Evolutionary conservation across 2,797 vertebrate species (phyloP).

Genomic region (Erethizon dorsatum): DNA sequence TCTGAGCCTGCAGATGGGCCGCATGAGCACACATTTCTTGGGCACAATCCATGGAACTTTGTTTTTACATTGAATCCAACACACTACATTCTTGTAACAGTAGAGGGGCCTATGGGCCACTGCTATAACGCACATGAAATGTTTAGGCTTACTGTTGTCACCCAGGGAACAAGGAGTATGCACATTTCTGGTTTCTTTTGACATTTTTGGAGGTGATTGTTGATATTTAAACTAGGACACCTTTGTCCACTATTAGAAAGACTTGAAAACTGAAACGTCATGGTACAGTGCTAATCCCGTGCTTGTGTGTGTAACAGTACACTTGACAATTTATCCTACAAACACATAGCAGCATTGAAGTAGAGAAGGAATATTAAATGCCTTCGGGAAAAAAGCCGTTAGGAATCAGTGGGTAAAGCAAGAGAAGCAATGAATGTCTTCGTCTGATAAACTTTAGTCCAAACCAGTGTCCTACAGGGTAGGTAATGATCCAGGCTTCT

Average conservation of each 20-base stretch:
- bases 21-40: neutral
- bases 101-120: conserved; percentile 4
- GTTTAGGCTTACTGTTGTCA: neutral
- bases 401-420: neutral
- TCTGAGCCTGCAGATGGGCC: neutral
- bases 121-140: neutral
- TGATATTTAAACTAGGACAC: conserved; percentile 59
- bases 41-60: conserved; percentile 13
- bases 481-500: neutral
- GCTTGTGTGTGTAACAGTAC: conserved; percentile 40
- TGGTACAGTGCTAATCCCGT: neutral
- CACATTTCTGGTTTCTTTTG: conserved; percentile 52
- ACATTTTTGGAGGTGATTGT: conserved; percentile 47
- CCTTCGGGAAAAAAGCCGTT: conserved; percentile 44
- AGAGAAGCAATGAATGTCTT: conserved; percentile 42
- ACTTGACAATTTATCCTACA: conserved; percentile 11
- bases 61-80: neutral
- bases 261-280: conserved; percentile 64
- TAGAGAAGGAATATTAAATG: conserved; percentile 22
- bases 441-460: neutral
- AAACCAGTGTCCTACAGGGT: conserved; percentile 1
- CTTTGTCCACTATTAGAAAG: conserved; percentile 33
- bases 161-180: neutral
- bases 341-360: neutral
- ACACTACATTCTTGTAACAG: neutral